Evolutionary conservation across 1,140 invertebrate genomes (phyloP).

Genomic region (Thaumatotibia leucotreta): DNA sequence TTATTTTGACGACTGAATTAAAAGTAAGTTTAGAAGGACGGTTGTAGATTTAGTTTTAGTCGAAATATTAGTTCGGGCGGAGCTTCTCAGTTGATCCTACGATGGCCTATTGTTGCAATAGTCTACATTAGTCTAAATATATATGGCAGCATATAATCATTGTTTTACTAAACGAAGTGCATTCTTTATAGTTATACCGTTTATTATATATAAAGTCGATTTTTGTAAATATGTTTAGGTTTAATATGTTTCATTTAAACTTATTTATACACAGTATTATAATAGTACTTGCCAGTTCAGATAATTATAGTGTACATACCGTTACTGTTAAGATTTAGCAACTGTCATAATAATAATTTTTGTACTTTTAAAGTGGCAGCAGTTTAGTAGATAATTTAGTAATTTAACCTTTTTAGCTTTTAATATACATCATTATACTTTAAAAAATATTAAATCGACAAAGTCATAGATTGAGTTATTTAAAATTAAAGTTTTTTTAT

Average conservation of each 20-base stretch:
- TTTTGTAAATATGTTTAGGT: constrained; percentile 45
- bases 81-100: neutral
- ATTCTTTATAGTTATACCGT: constrained; percentile 10
- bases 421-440: constrained; percentile 5
- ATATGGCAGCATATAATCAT: constrained; percentile 13
- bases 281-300: constrained; percentile 66
- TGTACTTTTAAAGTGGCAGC: constrained; percentile 18
- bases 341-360: constrained; percentile 33
- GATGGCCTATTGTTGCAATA: constrained; percentile 5
- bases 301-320: constrained; percentile 46
- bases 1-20: constrained; percentile 13
- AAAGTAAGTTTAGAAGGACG: neutral
- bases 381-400: constrained; percentile 11
- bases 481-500: constrained; percentile 27
- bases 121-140: neutral
- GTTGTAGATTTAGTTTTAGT: constrained; percentile 12
- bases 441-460: constrained; percentile 21
- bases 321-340: constrained; percentile 25
- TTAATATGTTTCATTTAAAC: constrained; percentile 39
- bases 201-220: constrained; percentile 15
- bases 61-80: constrained; percentile 7
- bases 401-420: constrained; percentile 2
- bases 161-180: neutral
- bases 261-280: constrained; percentile 71
- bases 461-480: constrained; percentile 35